phyloP scores from a whole-genome alignment of 2,113 vertebrate species.

The Pachyramphus minor region DNA sequence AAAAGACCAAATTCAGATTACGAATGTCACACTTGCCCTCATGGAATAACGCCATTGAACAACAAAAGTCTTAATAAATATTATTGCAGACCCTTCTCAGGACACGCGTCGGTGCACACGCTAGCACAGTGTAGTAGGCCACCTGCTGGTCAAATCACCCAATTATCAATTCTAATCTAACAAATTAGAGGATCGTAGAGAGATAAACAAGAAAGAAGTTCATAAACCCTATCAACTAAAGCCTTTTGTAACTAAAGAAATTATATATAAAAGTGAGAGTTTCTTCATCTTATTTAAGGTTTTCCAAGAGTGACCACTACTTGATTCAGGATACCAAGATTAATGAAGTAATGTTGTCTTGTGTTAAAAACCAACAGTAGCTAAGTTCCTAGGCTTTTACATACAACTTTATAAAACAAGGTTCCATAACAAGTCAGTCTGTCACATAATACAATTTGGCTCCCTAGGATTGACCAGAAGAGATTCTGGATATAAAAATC shows the following conservation, averaged over 20 bases:
- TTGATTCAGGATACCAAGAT: neutral
- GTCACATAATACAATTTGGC: neutral
- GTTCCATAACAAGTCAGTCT: neutral
- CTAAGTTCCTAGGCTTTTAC: neutral
- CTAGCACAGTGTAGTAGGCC: constrained; percentile 67
- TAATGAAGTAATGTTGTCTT: neutral
- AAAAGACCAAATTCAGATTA: neutral
- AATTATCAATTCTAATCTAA: constrained; percentile 41
- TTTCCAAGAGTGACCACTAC: neutral
- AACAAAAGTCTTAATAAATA: neutral
- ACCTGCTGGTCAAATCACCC: constrained; percentile 73
- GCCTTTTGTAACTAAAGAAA: neutral
- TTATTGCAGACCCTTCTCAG: neutral
- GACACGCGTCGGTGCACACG: neutral
- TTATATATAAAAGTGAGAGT: neutral
- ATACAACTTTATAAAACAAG: neutral
- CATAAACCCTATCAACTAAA: neutral
- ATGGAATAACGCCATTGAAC: neutral
- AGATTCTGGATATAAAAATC: neutral
- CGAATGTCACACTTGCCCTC: neutral
- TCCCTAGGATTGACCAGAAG: neutral
- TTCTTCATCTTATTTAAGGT: neutral
- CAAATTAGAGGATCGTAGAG: neutral
- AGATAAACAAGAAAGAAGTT: neutral
- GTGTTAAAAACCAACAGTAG: neutral